phyloP scores from a whole-genome alignment of 53 echinoderm and acorn worm species.

The Henricia sp. region DNA sequence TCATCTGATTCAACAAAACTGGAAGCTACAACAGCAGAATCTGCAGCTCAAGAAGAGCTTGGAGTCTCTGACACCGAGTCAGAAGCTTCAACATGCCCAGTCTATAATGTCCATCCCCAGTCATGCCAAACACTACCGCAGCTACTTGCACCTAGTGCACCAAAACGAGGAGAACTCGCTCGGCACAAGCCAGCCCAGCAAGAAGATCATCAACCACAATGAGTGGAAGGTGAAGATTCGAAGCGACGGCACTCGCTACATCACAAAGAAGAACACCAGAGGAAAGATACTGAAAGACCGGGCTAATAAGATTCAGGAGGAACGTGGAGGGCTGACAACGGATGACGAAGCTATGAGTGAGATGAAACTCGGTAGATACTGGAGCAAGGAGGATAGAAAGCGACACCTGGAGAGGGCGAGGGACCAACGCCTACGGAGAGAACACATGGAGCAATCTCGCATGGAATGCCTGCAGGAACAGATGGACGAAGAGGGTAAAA shows the following conservation, averaged over 20 bases:
- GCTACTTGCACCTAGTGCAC: constrained; percentile 93
- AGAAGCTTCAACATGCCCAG: constrained; percentile 79
- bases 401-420: constrained; percentile 86
- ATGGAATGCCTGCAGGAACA: constrained; percentile 97
- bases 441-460: constrained; percentile 91
- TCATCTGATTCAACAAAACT: constrained; percentile 86
- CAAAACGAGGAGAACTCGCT: constrained; percentile 92
- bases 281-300: constrained; percentile 94
- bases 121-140: constrained; percentile 96
- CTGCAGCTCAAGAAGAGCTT: constrained; percentile 80
- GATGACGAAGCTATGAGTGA: constrained; percentile 99
- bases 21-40: constrained; percentile 93
- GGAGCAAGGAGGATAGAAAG: constrained; percentile 98
- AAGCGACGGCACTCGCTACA: constrained; percentile 96
- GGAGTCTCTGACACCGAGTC: constrained; percentile 76
- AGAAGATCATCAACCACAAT: constrained; percentile 56
- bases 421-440: constrained; percentile 86
- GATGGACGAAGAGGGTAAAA: constrained; percentile 76
- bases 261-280: constrained; percentile 84
- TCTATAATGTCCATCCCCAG: constrained; percentile 90
- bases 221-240: constrained; percentile 99
- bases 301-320: constrained; percentile 92
- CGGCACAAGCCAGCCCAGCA: constrained; percentile 55
- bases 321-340: constrained; percentile 89
- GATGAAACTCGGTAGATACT: constrained; percentile 95